Conservation (phyloP, 2,888 invertebrate genomes). For the Lithophane socia region DNA sequence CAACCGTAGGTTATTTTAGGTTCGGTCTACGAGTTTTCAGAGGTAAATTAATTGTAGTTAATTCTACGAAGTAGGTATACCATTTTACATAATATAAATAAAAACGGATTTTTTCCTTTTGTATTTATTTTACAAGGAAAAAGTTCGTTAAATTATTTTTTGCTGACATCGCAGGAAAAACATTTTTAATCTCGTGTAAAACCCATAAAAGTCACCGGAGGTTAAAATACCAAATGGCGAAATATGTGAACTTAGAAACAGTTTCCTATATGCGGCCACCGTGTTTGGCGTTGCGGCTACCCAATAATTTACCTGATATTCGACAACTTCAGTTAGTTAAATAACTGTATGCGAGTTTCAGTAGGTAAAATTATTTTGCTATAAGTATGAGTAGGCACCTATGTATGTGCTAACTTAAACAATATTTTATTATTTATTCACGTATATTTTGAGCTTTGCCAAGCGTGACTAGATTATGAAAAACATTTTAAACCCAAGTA, state of each 20-base stretch:
- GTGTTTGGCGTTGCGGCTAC: slow-evolving; percentile 3
- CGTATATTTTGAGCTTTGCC: not conserved
- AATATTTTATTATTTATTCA: slow-evolving; percentile 1
- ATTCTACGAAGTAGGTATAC: not conserved
- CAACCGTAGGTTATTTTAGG: not conserved
- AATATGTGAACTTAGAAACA: slow-evolving; percentile 1
- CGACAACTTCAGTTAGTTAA: not conserved
- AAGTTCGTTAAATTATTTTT: not conserved
- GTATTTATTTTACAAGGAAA: not conserved
- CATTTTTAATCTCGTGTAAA: slow-evolving; percentile 1
- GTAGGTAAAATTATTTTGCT: not conserved
- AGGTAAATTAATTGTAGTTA: too few species aligned
- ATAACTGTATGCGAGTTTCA: not conserved
- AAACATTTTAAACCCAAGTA: not conserved
- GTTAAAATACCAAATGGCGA: slow-evolving; percentile 8
- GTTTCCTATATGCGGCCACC: slow-evolving; percentile 8
- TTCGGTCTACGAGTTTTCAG: not conserved
- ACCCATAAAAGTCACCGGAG: slow-evolving; percentile 9
- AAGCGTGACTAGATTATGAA: too few species aligned
- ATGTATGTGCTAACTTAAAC: not conserved
- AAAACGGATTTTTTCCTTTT: not conserved
- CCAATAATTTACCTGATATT: slow-evolving; percentile 34
- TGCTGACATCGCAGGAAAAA: slow-evolving; percentile 12
- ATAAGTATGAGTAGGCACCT: not conserved
- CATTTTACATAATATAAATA: not conserved